phyloP scores from a whole-genome alignment of 2,888 invertebrate genomes.

The Metalampra italica region DNA sequence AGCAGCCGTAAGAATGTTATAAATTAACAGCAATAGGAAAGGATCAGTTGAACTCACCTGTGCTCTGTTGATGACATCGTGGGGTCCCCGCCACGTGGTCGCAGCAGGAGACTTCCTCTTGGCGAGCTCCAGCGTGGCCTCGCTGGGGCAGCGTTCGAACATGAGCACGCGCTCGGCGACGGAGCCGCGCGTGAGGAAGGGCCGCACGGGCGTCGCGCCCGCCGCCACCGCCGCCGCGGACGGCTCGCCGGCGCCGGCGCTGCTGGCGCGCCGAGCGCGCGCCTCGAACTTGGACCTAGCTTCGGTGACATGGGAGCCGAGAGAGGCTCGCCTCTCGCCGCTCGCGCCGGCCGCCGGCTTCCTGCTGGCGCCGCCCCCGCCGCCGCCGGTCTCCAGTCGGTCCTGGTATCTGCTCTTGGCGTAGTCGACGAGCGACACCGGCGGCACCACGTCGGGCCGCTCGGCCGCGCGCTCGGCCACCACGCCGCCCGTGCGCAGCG shows the following conservation, averaged over 20 bases:
- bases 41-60: constrained; percentile 58
- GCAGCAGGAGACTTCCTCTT: constrained; percentile 80
- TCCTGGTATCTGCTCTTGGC: constrained; percentile 82
- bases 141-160: constrained; percentile 93
- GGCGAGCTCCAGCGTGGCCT: constrained; percentile 81
- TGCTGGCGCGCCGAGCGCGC: constrained; percentile 68
- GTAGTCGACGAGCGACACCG: constrained; percentile 80
- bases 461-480: constrained; percentile 68
- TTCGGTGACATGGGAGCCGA: constrained; percentile 73
- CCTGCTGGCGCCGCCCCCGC: constrained; percentile 65
- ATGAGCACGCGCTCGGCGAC: constrained; percentile 94
- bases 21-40: not conserved
- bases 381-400: constrained; percentile 71
- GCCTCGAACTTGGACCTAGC: constrained; percentile 74
- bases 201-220: constrained; percentile 82
- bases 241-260: constrained; percentile 59
- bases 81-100: constrained; percentile 76
- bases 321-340: constrained; percentile 61
- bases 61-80: constrained; percentile 76
- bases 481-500: constrained; percentile 84
- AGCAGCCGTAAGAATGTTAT: not conserved
- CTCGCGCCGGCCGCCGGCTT: constrained; percentile 66
- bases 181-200: constrained; percentile 92
- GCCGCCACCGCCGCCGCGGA: constrained; percentile 45
- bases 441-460: constrained; percentile 70